Evolutionary conservation across 2,113 vertebrate genomes (phyloP).

Genomic region (Peromyscus polionotus): DNA sequence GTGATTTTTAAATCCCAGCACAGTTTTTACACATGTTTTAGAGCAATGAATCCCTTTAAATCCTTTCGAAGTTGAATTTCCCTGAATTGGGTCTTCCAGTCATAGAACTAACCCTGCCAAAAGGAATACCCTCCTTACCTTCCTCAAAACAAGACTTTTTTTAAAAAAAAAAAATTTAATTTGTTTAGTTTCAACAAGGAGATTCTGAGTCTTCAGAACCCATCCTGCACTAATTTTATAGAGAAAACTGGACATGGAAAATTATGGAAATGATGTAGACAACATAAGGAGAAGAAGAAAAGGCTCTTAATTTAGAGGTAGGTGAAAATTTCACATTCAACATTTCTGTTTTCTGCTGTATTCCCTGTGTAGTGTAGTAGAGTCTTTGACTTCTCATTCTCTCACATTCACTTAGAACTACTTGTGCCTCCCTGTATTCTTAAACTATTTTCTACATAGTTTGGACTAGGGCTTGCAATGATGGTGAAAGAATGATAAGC

Average conservation of each 20-base stretch:
- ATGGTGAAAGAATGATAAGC: no score
- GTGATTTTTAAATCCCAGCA: not conserved
- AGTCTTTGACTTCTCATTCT: fast-evolving
- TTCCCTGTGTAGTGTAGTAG: fast-evolving
- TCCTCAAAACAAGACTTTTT: not conserved
- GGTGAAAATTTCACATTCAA: not conserved
- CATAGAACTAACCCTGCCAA: not conserved
- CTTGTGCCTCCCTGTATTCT: not conserved
- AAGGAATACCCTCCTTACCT: not conserved
- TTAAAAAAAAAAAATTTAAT: not conserved
- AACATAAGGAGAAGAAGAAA: not conserved
- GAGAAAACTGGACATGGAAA: not conserved
- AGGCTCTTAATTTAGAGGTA: not conserved
- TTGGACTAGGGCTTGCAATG: not conserved
- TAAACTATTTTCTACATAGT: not conserved
- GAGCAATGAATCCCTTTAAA: not conserved
- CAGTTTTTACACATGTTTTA: not conserved
- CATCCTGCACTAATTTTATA: not conserved
- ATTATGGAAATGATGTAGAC: not conserved
- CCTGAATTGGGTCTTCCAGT: not conserved
- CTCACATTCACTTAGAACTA: not conserved
- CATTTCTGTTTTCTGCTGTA: not conserved
- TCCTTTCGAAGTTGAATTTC: not conserved
- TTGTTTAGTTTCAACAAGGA: slow-evolving; percentile 4
- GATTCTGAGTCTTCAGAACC: slow-evolving; percentile 23